A percentile compares a stretch with the other conserved stretches of the same genome.
phyloP scores from a whole-genome alignment of 2,888 invertebrate species.

The Drosophila kambysellisi region DNA sequence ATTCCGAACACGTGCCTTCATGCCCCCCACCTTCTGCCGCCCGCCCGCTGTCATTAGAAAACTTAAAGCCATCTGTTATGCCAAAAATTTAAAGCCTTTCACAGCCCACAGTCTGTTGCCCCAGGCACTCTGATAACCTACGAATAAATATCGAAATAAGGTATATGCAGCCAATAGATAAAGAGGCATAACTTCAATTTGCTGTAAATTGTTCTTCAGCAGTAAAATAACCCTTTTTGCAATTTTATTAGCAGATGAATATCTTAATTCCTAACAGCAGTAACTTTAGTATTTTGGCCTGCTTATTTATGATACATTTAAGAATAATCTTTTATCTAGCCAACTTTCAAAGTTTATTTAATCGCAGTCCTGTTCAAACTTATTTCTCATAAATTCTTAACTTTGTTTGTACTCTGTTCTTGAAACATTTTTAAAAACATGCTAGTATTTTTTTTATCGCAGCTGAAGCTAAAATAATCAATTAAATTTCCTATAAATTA shows the following conservation, averaged over 20 bases:
- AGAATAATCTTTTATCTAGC: not conserved
- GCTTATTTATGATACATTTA: not conserved
- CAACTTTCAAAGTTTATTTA: not conserved
- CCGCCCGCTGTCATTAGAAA: constrained; percentile 14
- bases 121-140: no score
- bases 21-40: not conserved
- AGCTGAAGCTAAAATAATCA: not conserved
- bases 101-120: constrained; percentile 26
- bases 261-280: no score
- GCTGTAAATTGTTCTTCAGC: not conserved
- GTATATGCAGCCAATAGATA: not conserved
- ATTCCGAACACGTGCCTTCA: constrained; percentile 44
- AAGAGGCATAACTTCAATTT: not conserved
- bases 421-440: not conserved
- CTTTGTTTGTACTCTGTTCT: not conserved
- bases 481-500: not conserved
- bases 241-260: not conserved
- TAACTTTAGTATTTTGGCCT: not conserved
- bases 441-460: not conserved
- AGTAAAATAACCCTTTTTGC: not conserved
- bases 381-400: no score
- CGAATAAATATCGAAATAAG: no score
- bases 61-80: constrained; percentile 29
- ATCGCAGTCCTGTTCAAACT: no score
- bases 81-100: constrained; percentile 49